Conservation (phyloP, 2,888 invertebrate genomes). For the Neria commutata region DNA sequence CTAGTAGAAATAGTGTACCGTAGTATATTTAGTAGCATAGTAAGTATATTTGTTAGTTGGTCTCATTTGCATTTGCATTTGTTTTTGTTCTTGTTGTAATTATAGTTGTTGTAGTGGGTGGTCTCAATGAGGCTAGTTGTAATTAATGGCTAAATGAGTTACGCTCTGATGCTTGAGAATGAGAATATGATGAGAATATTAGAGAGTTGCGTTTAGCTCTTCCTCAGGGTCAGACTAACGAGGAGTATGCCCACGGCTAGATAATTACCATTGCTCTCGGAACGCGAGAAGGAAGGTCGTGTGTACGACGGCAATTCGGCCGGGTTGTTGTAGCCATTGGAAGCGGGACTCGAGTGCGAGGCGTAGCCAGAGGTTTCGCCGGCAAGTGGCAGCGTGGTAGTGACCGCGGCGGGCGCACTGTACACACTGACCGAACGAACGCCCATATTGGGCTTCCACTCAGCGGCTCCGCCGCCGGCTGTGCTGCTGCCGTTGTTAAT, state of each 20-base stretch:
- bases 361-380: constrained; percentile 52
- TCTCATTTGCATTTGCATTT: neutral
- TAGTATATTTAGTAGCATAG: constrained; percentile 12
- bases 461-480: constrained; percentile 37
- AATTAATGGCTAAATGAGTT: constrained; percentile 14
- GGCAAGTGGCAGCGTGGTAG: constrained; percentile 38
- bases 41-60: neutral
- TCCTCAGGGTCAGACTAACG: constrained; percentile 54
- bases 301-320: constrained; percentile 55
- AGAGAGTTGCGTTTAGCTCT: constrained; percentile 34
- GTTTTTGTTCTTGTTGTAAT: neutral
- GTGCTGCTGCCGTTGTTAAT: constrained; percentile 33
- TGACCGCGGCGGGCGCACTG: constrained; percentile 56
- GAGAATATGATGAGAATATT: constrained; percentile 1
- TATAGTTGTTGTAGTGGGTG: neutral
- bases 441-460: constrained; percentile 47
- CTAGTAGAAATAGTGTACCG: neutral
- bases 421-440: constrained; percentile 55
- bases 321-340: constrained; percentile 52
- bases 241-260: constrained; percentile 56
- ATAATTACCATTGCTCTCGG: constrained; percentile 61
- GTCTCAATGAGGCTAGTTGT: neutral
- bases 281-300: constrained; percentile 56
- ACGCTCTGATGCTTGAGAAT: constrained; percentile 13
- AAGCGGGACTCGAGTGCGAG: constrained; percentile 47